Base-by-base conservation (phyloP, 2,797 vertebrate genomes). In the Fundulus diaphanus region DNA sequence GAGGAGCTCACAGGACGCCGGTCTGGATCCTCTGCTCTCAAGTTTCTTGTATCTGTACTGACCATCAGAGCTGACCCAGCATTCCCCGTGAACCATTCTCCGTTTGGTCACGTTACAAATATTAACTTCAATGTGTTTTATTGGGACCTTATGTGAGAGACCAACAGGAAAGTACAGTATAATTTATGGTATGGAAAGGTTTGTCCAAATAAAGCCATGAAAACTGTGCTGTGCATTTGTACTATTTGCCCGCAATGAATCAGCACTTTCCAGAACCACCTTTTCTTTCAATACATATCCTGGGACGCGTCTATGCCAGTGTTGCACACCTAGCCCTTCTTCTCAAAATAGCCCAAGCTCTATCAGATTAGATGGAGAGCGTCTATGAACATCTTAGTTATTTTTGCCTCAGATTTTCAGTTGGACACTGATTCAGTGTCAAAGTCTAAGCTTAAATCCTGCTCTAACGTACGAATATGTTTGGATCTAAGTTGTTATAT, bases 61-160 rank as follows among this genome's bases (percentile, higher is more conserved):
- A 84, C 49, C 59, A 74, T 48, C 42, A 74, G 44, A 73, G 83
- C 33, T 40, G 42, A 46, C 73, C 80, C 49, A 2, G n/a, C 31
- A 61, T 66, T 20, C 46, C 46, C 46, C 5, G 15, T 18, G 16
- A 48, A 20, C 7, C 22, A 22, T 35, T 61, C 33, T 20, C 35
- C 18, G 12, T 35, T 35, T 63, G 11, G 18, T 63, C 33, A 63
- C 16, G 59, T 22, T 37, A 37, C 4, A 12, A 63, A 63, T 49
- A 20, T 49, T 49, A 63, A 5, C 33, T 24, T 24, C 35, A 37
- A 40, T 20, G 7, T 61, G 35, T 20, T 20, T 33, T 59, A 20
- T 33, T 33, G 5, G 11, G 4, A 5, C n/a, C 40, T 63, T 7
- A 40, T 63, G 29, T 59, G 29, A 51, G 1, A 51, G 24, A 51